Conservation (phyloP, 1,140 invertebrate species). For the Heliconius congener region DNA sequence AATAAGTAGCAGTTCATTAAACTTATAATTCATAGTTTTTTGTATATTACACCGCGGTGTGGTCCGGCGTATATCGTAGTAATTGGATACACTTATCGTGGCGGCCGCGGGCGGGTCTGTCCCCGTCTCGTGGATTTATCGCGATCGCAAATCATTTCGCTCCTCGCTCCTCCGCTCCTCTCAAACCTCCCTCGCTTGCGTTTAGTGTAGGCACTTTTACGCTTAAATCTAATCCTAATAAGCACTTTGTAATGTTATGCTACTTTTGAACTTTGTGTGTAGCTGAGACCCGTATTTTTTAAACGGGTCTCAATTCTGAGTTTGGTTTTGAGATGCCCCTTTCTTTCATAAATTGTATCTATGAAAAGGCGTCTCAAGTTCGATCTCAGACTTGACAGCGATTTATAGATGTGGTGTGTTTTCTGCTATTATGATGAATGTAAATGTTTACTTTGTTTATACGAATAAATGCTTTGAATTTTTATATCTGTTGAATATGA, state of each 20-base stretch:
- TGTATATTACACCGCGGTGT: constrained; percentile 39
- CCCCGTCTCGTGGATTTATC: constrained; percentile 64
- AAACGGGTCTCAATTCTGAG: no score
- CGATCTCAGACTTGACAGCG: no score
- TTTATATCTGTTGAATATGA: background rate
- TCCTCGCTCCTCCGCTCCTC: constrained; percentile 47
- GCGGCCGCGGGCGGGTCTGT: constrained; percentile 62
- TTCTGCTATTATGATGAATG: background rate
- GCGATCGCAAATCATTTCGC: constrained; percentile 66
- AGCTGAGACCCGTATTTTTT: background rate
- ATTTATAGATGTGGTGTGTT: background rate
- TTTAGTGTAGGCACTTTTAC: background rate
- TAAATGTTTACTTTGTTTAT: no score
- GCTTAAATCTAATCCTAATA: constrained; percentile 4
- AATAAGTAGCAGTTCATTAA: constrained; percentile 26
- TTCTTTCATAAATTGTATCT: no score
- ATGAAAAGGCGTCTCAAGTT: no score
- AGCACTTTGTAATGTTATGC: background rate
- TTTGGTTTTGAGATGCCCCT: no score
- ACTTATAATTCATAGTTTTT: constrained; percentile 31
- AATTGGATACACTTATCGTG: constrained; percentile 74
- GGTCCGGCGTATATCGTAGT: constrained; percentile 53
- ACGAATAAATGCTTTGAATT: background rate
- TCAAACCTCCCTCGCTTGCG: constrained; percentile 22
- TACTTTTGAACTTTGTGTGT: background rate